Base-by-base conservation (phyloP, 2,797 vertebrate species). In the Microctenopoma steveboyesi region DNA sequence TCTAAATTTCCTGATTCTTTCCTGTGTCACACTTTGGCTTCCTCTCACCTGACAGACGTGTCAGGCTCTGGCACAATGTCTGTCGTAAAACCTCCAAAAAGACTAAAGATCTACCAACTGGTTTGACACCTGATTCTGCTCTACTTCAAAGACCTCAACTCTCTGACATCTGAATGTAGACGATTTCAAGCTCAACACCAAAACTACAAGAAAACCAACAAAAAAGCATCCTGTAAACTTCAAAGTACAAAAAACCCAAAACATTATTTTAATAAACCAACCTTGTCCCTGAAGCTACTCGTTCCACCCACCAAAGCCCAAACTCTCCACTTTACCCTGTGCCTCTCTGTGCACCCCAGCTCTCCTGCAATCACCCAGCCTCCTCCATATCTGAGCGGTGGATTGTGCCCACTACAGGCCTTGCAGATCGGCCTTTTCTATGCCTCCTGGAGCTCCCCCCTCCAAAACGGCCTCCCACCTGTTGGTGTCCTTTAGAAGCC, bases 401-500 rank as follows among this genome's bases (percentile, higher is more conserved):
- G 84, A 88, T 88, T 93, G 90, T 94, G 94, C 83, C 83, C 87
- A 85, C 79, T 69, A 69, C 88, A 92, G 91, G 91, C 88, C 92
- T 87, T 72, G 81, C 72, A 81, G 85, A 86, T 78, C 85, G 81
- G 92, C 92, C 93, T 95, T 95, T 94, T 95, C 93, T 93, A 95
- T 91, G 76, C 85, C 87, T 61, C 82, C 76, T 78, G 85, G 91
- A 90, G 83, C 63, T 54, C 91, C 92, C 95, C 94, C 94, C 85
- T 94, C 91, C 92, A 89, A 88, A 84, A 67, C 67, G 53, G 60
- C 91, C 92, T 95, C 90, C 93, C 97, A 98, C 94, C 97, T 98
- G 97, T 97, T 91, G 80, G 86, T 95, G 97, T 98, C 97, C 93
- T 96, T 99, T 97, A 97, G 85, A 92, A 94, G 91, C 93, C 76